Evolutionary conservation across 2,888 invertebrate genomes (phyloP), one percentile per base, ranked within the genome.

Genomic region (Drosophila sordidula): DNA sequence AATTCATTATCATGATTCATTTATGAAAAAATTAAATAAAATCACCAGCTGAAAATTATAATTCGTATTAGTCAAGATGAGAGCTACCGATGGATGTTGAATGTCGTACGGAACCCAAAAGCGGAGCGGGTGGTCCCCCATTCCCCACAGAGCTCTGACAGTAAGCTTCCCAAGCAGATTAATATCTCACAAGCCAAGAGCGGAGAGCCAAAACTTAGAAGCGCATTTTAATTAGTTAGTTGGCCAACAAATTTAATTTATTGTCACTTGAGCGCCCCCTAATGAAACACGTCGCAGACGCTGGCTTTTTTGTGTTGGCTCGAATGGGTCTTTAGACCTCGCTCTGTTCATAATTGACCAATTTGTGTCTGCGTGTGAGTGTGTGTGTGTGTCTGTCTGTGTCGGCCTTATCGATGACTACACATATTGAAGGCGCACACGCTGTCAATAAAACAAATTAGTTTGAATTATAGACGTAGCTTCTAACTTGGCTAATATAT

Each of bases 381-480:
- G 42, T 46, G 41, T 49, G 70, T 69, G 69, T 68, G 45, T 58
- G 68, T 46, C 62, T 57, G 41, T 55, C 64, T 70, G 58, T 49
- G 45, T 61, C 54, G 41, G 61, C 55, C 55, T 47, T 74, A 73
- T 75, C 74, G 68, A 61, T 72, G 55, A 54, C 68, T 68, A 14
- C 38, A 34, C 45, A 52, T 57, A 41, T 56, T 49, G 44, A 51
- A 80, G 70, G 79, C 80, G 79, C 76, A 79, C 89, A 89, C 77
- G 90, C 89, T 90, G 89, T 88, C 88, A 88, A 82, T 89, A 80
- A 82, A 86, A 90, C 90, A 90, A 89, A 89, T 89, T 89, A 89
- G 89, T 82, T 85, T 89, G 88, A 89, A 89, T 90, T 84, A 89
- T 90, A 76, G 84, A 38, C 70, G 56, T 57, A 78, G 89, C 87